phyloP scores from a whole-genome alignment of 2,113 vertebrate species.

The Mustelus asterias region DNA sequence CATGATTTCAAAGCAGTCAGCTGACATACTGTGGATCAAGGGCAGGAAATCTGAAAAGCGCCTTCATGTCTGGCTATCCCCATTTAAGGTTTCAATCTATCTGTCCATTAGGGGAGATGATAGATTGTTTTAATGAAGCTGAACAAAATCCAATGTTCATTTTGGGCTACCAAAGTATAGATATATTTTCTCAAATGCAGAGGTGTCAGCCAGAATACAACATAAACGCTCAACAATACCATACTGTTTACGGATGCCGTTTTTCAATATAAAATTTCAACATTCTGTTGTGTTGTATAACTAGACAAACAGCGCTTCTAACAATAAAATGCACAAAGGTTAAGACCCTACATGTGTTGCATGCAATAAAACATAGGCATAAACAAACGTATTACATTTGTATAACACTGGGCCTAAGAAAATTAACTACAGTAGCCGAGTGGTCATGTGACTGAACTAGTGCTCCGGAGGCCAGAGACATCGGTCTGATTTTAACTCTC shows the following conservation, averaged over 20 bases:
- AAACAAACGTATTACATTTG: not conserved
- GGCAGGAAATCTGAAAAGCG: not conserved
- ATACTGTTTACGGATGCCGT: not conserved
- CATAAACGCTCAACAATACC: not conserved
- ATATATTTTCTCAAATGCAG: not conserved
- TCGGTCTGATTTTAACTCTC: not conserved
- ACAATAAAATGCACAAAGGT: not conserved
- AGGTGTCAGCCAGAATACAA: not conserved
- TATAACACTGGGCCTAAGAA: not conserved
- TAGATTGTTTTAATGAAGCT: not conserved
- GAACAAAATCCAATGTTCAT: not conserved
- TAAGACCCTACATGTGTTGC: not conserved
- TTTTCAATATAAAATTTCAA: not conserved
- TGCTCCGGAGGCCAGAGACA: not conserved
- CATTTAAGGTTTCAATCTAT: not conserved
- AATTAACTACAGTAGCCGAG: not conserved
- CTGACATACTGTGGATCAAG: not conserved
- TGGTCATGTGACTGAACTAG: not conserved
- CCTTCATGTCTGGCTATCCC: slow-evolving; percentile 14
- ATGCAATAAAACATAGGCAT: not conserved
- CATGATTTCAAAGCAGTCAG: not conserved
- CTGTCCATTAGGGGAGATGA: not conserved
- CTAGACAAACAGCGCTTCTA: not conserved
- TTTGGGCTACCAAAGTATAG: not conserved
- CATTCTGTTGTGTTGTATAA: not conserved